Percentiles rank a stretch among this genome's conserved stretches.
These are phyloP conservation scores for Steatocranus sp. DNA, from an alignment of 2,797 vertebrate genomes.

Conservation along the genomic window DNA sequence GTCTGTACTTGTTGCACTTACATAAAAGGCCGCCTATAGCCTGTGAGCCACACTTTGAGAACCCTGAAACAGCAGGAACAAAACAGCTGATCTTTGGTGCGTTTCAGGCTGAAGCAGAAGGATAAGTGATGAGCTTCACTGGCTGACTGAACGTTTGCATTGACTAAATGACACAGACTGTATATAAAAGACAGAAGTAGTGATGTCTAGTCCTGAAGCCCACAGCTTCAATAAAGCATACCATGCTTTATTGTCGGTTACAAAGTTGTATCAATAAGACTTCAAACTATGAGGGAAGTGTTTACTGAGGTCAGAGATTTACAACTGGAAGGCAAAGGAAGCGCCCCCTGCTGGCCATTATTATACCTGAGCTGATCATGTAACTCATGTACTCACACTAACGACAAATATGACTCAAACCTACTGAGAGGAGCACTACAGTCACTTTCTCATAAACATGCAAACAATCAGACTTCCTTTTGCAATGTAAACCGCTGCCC, in stretches of 20 bases:
- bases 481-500: neutral
- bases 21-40: neutral
- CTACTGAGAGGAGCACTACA: neutral
- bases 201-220: neutral
- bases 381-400: neutral
- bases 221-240: neutral
- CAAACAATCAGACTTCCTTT: neutral
- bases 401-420: neutral
- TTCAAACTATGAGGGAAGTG: neutral
- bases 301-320: neutral
- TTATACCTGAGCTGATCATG: neutral
- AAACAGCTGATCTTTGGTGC: neutral
- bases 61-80: neutral
- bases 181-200: neutral
- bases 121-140: neutral
- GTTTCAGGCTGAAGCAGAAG: neutral
- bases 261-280: rapidly evolving
- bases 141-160: neutral
- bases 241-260: rapidly evolving
- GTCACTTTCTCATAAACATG: neutral
- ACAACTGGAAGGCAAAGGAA: neutral
- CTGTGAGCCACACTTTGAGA: neutral
- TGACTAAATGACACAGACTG: neutral
- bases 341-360: neutral
- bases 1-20: neutral